A percentile compares a stretch with the other conserved stretches of the same genome.
These are phyloP conservation scores for Drosophila subobscura DNA, from an alignment of 1,140 invertebrate species.

Conservation along the genomic window DNA sequence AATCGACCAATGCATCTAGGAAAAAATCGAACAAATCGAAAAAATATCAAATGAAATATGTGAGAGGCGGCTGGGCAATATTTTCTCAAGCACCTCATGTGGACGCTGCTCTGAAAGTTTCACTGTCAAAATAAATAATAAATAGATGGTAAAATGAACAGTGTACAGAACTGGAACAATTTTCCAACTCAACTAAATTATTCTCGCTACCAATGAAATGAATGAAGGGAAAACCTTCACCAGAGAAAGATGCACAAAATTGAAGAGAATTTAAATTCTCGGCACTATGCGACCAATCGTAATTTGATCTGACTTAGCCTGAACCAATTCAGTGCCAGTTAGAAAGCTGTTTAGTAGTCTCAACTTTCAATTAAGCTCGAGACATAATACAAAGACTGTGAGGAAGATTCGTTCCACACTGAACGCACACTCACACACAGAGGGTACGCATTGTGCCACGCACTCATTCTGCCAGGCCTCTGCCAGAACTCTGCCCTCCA, in stretches of 20 bases:
- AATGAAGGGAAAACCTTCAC: too few relatives aligned
- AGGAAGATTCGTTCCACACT: constrained; percentile 35
- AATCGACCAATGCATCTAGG: too few relatives aligned
- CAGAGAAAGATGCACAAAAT: too few relatives aligned
- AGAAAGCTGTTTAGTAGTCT: constrained; percentile 38
- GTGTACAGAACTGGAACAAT: too few relatives aligned
- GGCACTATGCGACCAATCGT: background rate
- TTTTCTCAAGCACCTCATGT: too few relatives aligned
- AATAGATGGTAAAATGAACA: too few relatives aligned
- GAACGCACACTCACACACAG: background rate
- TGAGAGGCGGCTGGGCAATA: too few relatives aligned
- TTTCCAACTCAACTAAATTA: too few relatives aligned
- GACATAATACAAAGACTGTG: constrained; percentile 43
- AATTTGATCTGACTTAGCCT: constrained; percentile 26
- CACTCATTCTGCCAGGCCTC: background rate
- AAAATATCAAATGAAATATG: background rate
- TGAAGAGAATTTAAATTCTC: background rate
- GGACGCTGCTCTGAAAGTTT: too few relatives aligned
- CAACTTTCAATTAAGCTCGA: constrained; percentile 52
- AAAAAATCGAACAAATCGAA: background rate
- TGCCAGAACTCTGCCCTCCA: constrained; percentile 51
- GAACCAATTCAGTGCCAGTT: constrained; percentile 36
- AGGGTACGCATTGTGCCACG: constrained; percentile 31
- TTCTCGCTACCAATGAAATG: too few relatives aligned
- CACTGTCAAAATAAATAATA: too few relatives aligned